Evolutionary conservation across 1,140 invertebrate genomes (phyloP), one percentile per base, ranked within the genome.

Genomic region (Acromyrmex charruanus): DNA sequence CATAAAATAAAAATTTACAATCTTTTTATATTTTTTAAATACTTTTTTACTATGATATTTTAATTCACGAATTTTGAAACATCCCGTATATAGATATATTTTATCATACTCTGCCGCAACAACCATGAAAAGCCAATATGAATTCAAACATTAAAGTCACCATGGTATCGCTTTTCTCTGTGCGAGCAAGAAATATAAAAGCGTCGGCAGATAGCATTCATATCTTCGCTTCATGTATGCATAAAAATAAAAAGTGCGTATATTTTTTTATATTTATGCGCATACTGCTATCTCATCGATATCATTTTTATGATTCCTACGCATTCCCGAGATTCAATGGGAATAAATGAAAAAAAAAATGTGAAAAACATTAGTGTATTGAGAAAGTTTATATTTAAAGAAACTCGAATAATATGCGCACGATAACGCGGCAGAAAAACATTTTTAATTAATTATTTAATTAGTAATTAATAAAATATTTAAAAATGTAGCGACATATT

Each of bases 141-240:
- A 55, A 65, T 80, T 84, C 72, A 28, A 74, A 88, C 72, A 75
- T 89, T 75, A 72, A 77, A 88, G 71, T 75, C 35, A 65, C 55
- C 86, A 58, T 14, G 12, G 39, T 63, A 84, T 75, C 39, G 65
- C 65, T 77, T 88, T 85, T 58, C 86, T 69, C 82, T 18, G 7
- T n/a, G 16, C 9, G 39, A 44, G 44, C 25, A 69, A 39, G 44
- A 63, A 84, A 82, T 71, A 82, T 77, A 85, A 88, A 87, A 89
- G 16, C 69, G 49, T 25, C 2, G n/a, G n/a, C 25, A 28, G 10
- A 79, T 71, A 58, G 25, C 51, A 75, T 84, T 49, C 66, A 53
- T 53, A 58, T 69, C 63, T 75, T 77, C 44, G 39, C 55, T 59
- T 63, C 28, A 55, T 39, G 35, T 25, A 21, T 21, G 65, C 65